These are phyloP conservation scores for Drosophila burlai DNA, from an alignment of 1,140 invertebrate species.

Conservation along the genomic window DNA sequence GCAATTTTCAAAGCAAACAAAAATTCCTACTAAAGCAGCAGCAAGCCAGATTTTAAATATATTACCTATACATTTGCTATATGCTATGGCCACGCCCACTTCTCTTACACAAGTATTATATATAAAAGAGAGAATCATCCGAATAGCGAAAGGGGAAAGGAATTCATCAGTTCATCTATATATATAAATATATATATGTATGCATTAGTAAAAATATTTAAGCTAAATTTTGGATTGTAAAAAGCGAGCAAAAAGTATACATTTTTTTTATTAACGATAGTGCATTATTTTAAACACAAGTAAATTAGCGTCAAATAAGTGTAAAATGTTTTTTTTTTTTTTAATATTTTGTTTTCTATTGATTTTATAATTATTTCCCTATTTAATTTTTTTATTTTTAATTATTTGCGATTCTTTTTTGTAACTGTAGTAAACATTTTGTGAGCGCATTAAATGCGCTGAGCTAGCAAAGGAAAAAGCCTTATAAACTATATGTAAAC, in stretches of 20 bases:
- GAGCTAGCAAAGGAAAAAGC: conserved; percentile 30
- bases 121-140: conserved; percentile 16
- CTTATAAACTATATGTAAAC: conserved; percentile 37
- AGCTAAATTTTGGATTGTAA: conserved; percentile 63
- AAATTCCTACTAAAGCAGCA: conserved; percentile 65
- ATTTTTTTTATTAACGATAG: conserved; percentile 40
- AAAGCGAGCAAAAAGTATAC: conserved; percentile 32
- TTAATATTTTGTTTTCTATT: conserved; percentile 20
- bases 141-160: neutral
- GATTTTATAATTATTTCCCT: neutral
- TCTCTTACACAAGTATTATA: conserved; percentile 74
- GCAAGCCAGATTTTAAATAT: conserved; percentile 23
- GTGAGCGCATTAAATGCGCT: conserved; percentile 51
- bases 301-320: conserved; percentile 39
- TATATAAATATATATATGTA: neutral
- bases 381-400: conserved; percentile 19
- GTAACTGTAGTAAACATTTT: conserved; percentile 41
- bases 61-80: conserved; percentile 24
- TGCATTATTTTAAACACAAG: conserved; percentile 47
- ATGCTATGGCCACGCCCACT: conserved; percentile 55
- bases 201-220: conserved; percentile 53
- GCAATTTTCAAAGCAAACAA: conserved; percentile 18
- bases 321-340: conserved; percentile 43
- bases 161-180: conserved; percentile 26
- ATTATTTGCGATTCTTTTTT: conserved; percentile 21